Evolutionary conservation across 2,888 invertebrate species (phyloP), one percentile per base, ranked within the genome.

Genomic region (Lucinisca nassula): DNA sequence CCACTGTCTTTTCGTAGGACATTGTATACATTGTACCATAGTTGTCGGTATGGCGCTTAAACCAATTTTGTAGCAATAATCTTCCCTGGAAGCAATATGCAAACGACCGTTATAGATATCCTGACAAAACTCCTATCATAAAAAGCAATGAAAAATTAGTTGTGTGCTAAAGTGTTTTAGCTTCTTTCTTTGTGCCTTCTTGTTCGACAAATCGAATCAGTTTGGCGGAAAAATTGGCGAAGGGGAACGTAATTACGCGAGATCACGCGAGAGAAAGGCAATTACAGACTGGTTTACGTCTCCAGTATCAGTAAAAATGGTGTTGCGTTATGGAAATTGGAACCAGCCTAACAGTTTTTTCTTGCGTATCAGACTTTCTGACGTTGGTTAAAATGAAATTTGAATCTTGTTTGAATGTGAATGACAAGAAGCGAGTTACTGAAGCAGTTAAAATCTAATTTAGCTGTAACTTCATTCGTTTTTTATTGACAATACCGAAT

Each of bases 241-340:
- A 73, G 78, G 58, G 55, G 74, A 77, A 73, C 85, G 72, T 73
- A 85, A 85, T 81, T 77, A 76, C 81, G 81, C 72, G 32, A 81
- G 81, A 85, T 85, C 85, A 85, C 81, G 85, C 85, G 80, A 85
- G 81, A 85, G 72, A 58, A 73, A 45, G 72, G 51, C 49, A 72
- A 80, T 76, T 74, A 51, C 74, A 67, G 79, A 75, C 79, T 51
- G 76, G 27, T 76, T 81, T 72, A 45, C 70, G 81, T 77, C 76
- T 85, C 81, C 55, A 58, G 61, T 85, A 40, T 77, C 85, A 81
- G 58, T 73, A 81, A 81, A 81, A 81, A 80, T 55, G 78, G 77
- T 81, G 78, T 85, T 70, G 75, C 80, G 72, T 55, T 24, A 70
- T 10, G 51, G 37, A 51, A 32, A 37, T 35, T 51, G 61, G 61